phyloP scores from a whole-genome alignment of 2,113 vertebrate species.

The Thryonomys swinderianus region DNA sequence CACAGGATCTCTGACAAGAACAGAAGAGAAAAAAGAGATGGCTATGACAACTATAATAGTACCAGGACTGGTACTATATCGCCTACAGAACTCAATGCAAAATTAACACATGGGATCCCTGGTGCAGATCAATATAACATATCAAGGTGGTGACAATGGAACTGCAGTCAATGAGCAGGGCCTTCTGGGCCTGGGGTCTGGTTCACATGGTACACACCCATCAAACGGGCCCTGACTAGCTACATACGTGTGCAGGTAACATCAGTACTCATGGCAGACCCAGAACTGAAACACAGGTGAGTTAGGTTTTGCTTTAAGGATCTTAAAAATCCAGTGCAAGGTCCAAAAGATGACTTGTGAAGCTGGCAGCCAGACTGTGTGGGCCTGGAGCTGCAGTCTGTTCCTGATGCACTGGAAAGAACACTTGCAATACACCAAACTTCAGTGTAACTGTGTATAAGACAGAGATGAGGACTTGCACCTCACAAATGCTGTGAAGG shows the following conservation, averaged over 20 bases:
- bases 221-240: not conserved
- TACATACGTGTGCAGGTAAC: not conserved
- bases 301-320: not conserved
- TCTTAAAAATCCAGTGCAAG: not conserved
- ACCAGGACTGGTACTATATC: not conserved
- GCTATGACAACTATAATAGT: not conserved
- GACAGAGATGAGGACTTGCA: not conserved
- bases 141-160: not conserved
- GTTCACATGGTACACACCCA: not conserved
- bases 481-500: not conserved
- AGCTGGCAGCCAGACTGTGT: not conserved
- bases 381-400: too few relatives aligned
- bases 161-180: not conserved
- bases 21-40: not conserved
- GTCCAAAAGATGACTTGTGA: not conserved
- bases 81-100: not conserved
- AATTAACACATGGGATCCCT: not conserved
- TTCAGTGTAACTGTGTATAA: not conserved
- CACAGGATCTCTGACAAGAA: not conserved
- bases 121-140: not conserved
- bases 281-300: not conserved
- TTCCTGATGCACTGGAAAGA: not conserved
- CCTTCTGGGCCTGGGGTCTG: not conserved
- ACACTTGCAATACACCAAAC: not conserved
- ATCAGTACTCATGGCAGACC: rapidly evolving